phyloP scores from a whole-genome alignment of 2,113 vertebrate species.

The Sphaerodactylus townsendi region DNA sequence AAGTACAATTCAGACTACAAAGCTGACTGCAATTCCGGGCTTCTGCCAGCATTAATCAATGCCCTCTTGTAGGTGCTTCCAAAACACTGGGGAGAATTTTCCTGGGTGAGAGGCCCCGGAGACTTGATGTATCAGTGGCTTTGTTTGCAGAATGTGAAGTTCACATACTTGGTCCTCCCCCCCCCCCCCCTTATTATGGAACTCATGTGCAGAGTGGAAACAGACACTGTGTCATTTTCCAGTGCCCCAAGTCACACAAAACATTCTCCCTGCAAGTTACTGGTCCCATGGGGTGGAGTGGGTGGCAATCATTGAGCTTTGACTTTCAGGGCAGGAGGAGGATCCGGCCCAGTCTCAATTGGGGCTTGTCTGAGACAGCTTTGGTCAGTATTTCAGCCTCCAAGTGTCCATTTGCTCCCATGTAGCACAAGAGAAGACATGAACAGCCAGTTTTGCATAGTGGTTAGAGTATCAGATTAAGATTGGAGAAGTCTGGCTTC shows the following conservation, averaged over 20 bases:
- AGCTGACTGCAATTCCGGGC: not conserved
- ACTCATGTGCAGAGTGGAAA: not conserved
- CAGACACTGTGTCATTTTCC: not conserved
- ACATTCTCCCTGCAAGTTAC: not conserved
- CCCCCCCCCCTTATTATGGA: not conserved
- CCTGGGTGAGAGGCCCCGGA: not conserved
- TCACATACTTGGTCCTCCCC: not conserved
- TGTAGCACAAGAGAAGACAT: not conserved
- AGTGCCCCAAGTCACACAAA: not conserved
- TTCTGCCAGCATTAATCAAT: not conserved
- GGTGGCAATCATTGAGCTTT: not conserved
- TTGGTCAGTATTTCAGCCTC: conserved; percentile 12
- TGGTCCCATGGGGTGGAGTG: not conserved
- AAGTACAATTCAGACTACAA: not conserved
- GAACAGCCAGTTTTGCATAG: no score
- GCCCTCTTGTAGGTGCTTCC: not conserved
- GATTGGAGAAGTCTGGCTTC: no score
- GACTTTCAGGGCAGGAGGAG: not conserved
- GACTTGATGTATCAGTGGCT: no score
- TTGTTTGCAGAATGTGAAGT: not conserved
- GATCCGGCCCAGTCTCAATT: not conserved
- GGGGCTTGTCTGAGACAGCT: not conserved
- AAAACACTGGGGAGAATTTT: not conserved
- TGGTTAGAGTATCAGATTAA: no score
- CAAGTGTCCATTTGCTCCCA: not conserved